These are phyloP conservation scores for Anorthoa munda DNA, from an alignment of 2,888 invertebrate species.

Conservation along the genomic window DNA sequence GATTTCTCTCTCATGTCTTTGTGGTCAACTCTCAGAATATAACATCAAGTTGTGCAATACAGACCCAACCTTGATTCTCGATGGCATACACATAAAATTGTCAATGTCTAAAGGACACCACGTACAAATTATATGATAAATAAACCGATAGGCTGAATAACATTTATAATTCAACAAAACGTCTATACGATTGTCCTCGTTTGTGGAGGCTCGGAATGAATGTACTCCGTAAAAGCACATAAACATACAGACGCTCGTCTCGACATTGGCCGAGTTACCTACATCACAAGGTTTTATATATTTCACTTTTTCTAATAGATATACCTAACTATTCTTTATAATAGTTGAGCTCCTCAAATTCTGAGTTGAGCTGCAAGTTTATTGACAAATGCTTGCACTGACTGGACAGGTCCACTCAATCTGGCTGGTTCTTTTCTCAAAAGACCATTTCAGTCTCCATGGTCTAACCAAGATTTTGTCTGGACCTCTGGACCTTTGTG, in stretches of 20 bases:
- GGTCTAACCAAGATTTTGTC: too few species aligned
- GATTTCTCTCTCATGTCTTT: too few species aligned
- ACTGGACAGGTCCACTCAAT: too few species aligned
- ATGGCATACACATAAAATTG: background rate
- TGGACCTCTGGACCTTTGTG: too few species aligned
- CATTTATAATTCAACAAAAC: background rate
- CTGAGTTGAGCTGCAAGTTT: too few species aligned
- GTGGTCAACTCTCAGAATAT: too few species aligned
- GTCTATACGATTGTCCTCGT: background rate
- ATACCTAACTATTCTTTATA: too few species aligned
- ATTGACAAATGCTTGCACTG: too few species aligned
- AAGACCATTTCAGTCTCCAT: too few species aligned
- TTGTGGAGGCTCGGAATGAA: background rate
- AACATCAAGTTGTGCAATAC: background rate
- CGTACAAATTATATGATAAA: background rate
- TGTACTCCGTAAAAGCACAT: background rate
- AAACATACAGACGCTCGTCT: background rate
- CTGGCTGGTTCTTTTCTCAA: too few species aligned
- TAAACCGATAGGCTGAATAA: background rate
- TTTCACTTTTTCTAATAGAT: too few species aligned
- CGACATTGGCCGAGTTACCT: constrained; percentile 10
- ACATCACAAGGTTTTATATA: background rate
- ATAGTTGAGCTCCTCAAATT: too few species aligned
- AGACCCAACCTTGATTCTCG: background rate
- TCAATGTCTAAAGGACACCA: background rate